Base-by-base conservation (phyloP, 2,888 invertebrate species). In the Ennomos quercinarius region DNA sequence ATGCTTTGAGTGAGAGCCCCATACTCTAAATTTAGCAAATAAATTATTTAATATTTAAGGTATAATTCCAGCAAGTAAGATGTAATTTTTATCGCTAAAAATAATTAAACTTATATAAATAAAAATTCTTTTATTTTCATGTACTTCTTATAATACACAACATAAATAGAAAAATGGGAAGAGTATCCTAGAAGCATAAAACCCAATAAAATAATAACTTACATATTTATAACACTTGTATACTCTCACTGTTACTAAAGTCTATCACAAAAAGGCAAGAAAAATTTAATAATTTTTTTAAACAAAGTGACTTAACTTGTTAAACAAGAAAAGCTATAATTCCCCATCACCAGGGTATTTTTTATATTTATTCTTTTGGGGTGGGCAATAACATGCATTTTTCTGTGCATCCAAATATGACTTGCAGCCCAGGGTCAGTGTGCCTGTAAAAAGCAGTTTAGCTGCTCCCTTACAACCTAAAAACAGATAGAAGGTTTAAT, bases 401-500 rank as follows among this genome's bases (percentile, higher is more conserved):
- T 94, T 93, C 83, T 98, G 98, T 0, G 98, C 95, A 84, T 98
- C 96, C 66, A 96, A 93, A 83, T 95, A 98, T 17, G 97, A 95
- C 77, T 96, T 96, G 77, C 98, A 98, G 0, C 98, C 98, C 2
- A 98, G 88, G 8, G 97, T 96, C 44, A 96, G 86, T 0, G 98
- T 97, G 10, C 97, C 97, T 0, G 97, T 96, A 79, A 95, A 98
- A 13, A 98, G 89, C 85, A 98, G 89, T 84, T 98, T 98, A 0
- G 98, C 96, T 38, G 97, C 96, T 11, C 94, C 95, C 87, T 97
- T 97, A 78, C 98, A 98, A 56, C 96, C 96, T 96, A 86, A 57
- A 93, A 93, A 37, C 10, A 47, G n/a, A 43, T 39, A 0, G 46
- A 27, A 41, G 10, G 36, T 38, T 13, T 10, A 36, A 10, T 10